Evolutionary conservation across 2,888 invertebrate genomes (phyloP), one percentile per base, ranked within the genome.

Genomic region (Agrilus cyanescens): DNA sequence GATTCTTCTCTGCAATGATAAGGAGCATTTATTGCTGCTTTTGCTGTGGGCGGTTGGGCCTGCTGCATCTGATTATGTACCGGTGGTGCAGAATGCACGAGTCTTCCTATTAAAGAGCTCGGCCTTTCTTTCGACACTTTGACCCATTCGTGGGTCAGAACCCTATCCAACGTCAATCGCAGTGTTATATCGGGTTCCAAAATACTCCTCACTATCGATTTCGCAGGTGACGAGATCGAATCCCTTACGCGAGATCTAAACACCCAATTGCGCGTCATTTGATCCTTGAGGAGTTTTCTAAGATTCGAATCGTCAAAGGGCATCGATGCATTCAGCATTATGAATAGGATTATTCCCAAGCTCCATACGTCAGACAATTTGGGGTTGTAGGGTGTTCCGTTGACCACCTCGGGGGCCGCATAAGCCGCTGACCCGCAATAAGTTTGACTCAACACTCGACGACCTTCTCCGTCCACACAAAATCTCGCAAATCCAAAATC

Each of bases 341-440:
- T 91, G 64, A 85, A 95, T 10, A 95, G 72, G 47, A 96, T 86
- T 35, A 89, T 82, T 6, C 89, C 94, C 50, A 93, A 70, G 8
- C 91, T 90, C 95, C 95, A 96, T 32, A 93, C 84, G 62, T 95
- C 95, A 12, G 88, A 85, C 49, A 86, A 66, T 65, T 87, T 88
- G 0, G 89, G 88, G 66, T 90, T 86, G 64, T 89, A 90, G 0
- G 89, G 87, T 2, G 81, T 82, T 4, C 90, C 90, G 58, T 84
- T 83, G 35, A 95, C 85, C 3, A 95, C 86, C 69, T 96, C 95
- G 1, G 95, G 95, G 1, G 95, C 90, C 1, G 94, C 95, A 64
- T 96, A 96, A 0, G 94, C 93, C 3, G 93, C 90, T 4, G 93
- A 94, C n/a, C 95, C 95, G 62, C 95, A 95, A 60, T 87, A 95